Percentiles rank a stretch among this genome's conserved stretches.
These are phyloP conservation scores for Parauchenoglanis punctatus DNA, from an alignment of 2,797 vertebrate species.

Conservation along the genomic window DNA sequence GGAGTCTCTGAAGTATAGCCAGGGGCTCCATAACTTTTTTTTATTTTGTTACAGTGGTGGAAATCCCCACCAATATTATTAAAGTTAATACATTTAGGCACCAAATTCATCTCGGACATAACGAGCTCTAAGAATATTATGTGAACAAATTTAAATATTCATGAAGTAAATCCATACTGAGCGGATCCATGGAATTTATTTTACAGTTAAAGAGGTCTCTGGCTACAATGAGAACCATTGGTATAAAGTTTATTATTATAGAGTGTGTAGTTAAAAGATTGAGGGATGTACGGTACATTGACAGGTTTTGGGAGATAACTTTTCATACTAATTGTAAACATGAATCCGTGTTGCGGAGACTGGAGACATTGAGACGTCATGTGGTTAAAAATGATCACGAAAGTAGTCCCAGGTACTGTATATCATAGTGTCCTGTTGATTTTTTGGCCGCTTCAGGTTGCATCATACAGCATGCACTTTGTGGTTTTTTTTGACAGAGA, in stretches of 20 bases:
- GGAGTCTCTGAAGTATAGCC: background rate
- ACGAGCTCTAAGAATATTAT: too few species aligned
- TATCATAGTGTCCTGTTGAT: background rate
- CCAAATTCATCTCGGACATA: background rate
- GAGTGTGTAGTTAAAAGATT: background rate
- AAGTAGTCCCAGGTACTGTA: background rate
- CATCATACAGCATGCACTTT: background rate
- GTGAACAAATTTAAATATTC: background rate
- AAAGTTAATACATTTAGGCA: background rate
- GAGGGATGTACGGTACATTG: too few species aligned
- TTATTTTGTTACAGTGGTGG: background rate
- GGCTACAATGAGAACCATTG: background rate
- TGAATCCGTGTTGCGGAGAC: too few species aligned
- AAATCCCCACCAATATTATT: background rate
- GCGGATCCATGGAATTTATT: background rate
- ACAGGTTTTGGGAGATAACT: background rate
- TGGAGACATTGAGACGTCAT: background rate
- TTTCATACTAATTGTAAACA: background rate
- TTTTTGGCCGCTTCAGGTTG: conserved; percentile 3
- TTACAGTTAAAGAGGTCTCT: background rate
- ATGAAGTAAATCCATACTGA: too few species aligned
- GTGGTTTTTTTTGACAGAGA: conserved; percentile 12
- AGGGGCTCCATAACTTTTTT: background rate
- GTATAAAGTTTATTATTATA: background rate
- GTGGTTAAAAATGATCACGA: background rate